Percentiles rank a stretch among this genome's conserved stretches.
Conservation (phyloP, 2,113 vertebrate genomes). For the Dunckerocampus dactyliophorus region DNA sequence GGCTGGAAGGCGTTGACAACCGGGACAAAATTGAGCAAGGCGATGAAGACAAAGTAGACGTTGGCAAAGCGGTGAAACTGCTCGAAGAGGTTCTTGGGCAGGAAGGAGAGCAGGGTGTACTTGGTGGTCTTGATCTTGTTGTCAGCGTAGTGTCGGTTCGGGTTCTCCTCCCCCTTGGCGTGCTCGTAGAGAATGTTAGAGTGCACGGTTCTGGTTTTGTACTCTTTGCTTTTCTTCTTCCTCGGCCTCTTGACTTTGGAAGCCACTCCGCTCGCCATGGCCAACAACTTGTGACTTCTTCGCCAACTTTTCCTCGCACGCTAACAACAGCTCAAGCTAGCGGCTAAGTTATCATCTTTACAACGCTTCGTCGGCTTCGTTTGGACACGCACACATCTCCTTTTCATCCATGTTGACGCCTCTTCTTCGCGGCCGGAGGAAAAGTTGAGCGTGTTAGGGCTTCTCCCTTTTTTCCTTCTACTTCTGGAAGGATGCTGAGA, state of each 20-base stretch:
- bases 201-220: conserved; percentile 78
- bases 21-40: conserved; percentile 91
- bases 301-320: conserved; percentile 22
- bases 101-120: conserved; percentile 90
- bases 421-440: conserved; percentile 41
- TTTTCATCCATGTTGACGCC: conserved; percentile 55
- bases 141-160: conserved; percentile 73
- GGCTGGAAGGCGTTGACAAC: conserved; percentile 93
- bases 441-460: conserved; percentile 63
- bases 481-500: conserved; percentile 64
- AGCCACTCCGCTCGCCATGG: conserved; percentile 59
- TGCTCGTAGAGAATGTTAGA: conserved; percentile 74
- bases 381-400: conserved; percentile 28
- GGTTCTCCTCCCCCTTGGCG: conserved; percentile 66
- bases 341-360: conserved; percentile 64
- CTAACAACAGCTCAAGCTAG: conserved; percentile 10
- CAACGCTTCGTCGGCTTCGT: conserved; percentile 7
- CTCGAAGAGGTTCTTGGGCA: conserved; percentile 96
- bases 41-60: conserved; percentile 96
- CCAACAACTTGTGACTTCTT: conserved; percentile 62
- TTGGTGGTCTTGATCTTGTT: conserved; percentile 96
- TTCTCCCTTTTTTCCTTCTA: conserved; percentile 37
- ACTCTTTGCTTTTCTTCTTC: conserved; percentile 76
- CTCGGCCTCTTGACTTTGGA: conserved; percentile 59
- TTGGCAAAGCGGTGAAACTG: conserved; percentile 96